These are phyloP conservation scores for Capricornis sumatraensis DNA, from an alignment of 2,113 vertebrate species.

Conservation along the genomic window DNA sequence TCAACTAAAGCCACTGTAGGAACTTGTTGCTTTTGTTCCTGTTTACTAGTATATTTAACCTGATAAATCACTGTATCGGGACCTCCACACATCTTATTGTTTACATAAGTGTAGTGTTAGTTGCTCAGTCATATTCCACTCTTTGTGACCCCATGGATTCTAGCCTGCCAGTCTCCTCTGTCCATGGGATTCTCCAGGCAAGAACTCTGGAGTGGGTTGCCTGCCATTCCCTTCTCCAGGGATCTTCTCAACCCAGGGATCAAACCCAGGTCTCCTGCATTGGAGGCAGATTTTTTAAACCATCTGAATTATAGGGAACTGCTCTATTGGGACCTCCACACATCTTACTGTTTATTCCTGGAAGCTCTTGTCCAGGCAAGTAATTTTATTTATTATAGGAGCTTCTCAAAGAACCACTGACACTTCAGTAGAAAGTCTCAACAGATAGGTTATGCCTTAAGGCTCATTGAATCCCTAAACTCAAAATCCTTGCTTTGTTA, in stretches of 20 bases:
- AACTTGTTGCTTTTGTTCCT: neutral
- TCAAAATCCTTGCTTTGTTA: neutral
- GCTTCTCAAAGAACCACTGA: neutral
- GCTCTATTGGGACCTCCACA: too few relatives aligned
- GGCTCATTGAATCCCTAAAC: neutral
- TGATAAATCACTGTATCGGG: neutral
- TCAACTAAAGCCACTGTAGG: neutral
- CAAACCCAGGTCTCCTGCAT: neutral
- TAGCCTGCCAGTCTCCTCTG: too few relatives aligned
- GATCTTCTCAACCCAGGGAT: neutral
- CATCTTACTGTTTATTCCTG: neutral
- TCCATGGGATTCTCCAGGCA: too few relatives aligned
- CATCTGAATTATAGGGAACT: too few relatives aligned
- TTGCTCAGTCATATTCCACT: too few relatives aligned
- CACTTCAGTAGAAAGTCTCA: neutral
- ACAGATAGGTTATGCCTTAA: neutral
- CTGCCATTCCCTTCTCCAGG: too few relatives aligned
- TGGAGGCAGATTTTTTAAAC: neutral
- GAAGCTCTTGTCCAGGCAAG: neutral
- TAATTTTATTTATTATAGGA: neutral
- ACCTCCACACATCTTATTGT: neutral
- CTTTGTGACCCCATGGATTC: too few relatives aligned
- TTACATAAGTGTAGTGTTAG: too few relatives aligned
- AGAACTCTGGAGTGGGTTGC: too few relatives aligned
- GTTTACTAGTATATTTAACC: neutral